A percentile compares a stretch with the other conserved stretches of the same genome.
These are phyloP conservation scores for Esox masquinongy DNA, from an alignment of 2,797 vertebrate genomes.

Conservation along the genomic window DNA sequence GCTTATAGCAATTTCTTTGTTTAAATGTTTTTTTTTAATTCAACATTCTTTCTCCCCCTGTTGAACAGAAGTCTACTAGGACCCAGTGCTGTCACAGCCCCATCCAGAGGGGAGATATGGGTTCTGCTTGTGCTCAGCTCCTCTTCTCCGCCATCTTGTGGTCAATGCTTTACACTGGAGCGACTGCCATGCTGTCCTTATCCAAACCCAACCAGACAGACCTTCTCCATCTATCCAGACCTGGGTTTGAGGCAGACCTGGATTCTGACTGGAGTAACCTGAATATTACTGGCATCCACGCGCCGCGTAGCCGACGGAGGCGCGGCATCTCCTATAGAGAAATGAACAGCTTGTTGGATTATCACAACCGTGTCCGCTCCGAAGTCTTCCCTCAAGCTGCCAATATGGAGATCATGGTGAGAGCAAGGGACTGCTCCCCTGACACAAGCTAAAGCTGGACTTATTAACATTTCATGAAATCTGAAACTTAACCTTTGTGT, in stretches of 20 bases:
- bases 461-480: neutral
- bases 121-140: slow-evolving; percentile 58
- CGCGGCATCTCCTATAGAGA: slow-evolving; percentile 77
- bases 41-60: neutral
- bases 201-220: slow-evolving; percentile 62
- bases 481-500: neutral
- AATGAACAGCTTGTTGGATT: slow-evolving; percentile 79
- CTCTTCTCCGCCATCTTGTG: slow-evolving; percentile 77
- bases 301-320: slow-evolving; percentile 63
- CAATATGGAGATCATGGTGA: slow-evolving; percentile 94
- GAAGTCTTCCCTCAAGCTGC: slow-evolving; percentile 83
- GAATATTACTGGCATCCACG: slow-evolving; percentile 25
- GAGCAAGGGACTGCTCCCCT: slow-evolving; percentile 24
- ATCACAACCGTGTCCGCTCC: slow-evolving; percentile 85
- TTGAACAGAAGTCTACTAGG: slow-evolving; percentile 23
- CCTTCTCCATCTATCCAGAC: slow-evolving; percentile 31
- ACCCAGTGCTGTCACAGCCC: slow-evolving; percentile 16
- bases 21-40: neutral
- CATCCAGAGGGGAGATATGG: slow-evolving; percentile 56
- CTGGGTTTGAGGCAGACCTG: slow-evolving; percentile 22
- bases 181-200: slow-evolving; percentile 14
- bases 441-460: neutral
- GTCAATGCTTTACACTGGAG: slow-evolving; percentile 57
- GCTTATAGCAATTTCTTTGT: neutral
- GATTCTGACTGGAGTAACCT: slow-evolving; percentile 24